A percentile compares a stretch with the other conserved stretches of the same genome.
phyloP scores from a whole-genome alignment of 2,888 invertebrate genomes.

The Gastracanthus pulcherrimus region DNA sequence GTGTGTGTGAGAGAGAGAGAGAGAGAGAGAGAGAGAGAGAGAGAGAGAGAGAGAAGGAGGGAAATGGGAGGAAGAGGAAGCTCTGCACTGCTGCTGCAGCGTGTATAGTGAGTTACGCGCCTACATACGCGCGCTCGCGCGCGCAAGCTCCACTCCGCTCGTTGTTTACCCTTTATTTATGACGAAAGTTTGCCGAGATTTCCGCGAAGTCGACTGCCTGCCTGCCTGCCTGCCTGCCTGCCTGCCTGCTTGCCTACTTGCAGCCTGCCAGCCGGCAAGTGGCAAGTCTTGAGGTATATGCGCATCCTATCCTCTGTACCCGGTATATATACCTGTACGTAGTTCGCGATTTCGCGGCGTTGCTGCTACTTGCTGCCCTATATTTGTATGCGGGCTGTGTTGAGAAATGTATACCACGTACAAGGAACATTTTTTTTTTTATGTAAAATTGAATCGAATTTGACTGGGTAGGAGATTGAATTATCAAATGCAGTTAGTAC shows the following conservation, averaged over 20 bases:
- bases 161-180: slow-evolving; percentile 76
- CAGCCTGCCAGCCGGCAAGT: slow-evolving; percentile 41
- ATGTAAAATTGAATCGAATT: too few relatives aligned
- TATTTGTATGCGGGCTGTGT: too few relatives aligned
- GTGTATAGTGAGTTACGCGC: slow-evolving; percentile 30
- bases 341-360: too few relatives aligned
- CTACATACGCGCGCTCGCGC: slow-evolving; percentile 60
- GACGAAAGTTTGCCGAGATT: slow-evolving; percentile 75
- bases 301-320: background rate
- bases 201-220: slow-evolving; percentile 32
- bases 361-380: too few relatives aligned
- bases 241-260: slow-evolving; percentile 20
- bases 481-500: too few relatives aligned
- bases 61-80: slow-evolving; percentile 34
- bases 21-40: background rate
- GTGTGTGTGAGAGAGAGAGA: background rate
- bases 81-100: slow-evolving; percentile 32
- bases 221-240: slow-evolving; percentile 9
- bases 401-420: too few relatives aligned
- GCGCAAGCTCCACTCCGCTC: slow-evolving; percentile 55
- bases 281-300: slow-evolving; percentile 44
- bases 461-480: too few relatives aligned
- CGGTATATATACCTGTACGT: too few relatives aligned
- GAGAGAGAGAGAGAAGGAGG: background rate
- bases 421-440: too few relatives aligned